Percentiles rank a stretch among this genome's conserved stretches.
These are phyloP conservation scores for Platalea minor DNA, from an alignment of 2,797 vertebrate genomes.

Conservation along the genomic window DNA sequence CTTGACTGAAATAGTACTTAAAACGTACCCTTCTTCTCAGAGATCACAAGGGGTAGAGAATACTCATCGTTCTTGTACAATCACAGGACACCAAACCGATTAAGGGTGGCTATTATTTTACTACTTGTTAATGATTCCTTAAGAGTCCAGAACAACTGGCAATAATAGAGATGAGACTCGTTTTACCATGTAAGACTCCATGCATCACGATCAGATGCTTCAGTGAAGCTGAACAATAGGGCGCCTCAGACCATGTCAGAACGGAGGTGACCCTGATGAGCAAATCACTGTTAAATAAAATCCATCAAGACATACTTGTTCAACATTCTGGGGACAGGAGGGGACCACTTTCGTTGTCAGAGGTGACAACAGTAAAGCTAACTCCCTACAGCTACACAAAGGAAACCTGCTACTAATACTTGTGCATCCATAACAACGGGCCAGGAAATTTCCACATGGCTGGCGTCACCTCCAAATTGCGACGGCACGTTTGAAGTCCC, in stretches of 20 bases:
- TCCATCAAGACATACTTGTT: not conserved
- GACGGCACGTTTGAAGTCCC: not conserved
- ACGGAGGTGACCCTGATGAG: not conserved
- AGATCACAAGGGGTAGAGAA: not conserved
- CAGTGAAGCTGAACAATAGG: not conserved
- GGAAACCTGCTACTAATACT: not conserved
- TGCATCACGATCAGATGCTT: not conserved
- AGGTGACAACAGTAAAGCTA: not conserved
- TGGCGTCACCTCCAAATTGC: not conserved
- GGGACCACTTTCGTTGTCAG: not conserved
- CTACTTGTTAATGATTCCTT: constrained; percentile 27
- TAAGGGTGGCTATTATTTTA: constrained; percentile 18
- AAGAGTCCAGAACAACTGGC: not conserved
- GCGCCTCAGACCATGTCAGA: not conserved
- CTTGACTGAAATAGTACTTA: not conserved
- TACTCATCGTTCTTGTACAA: not conserved
- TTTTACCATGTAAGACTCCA: not conserved
- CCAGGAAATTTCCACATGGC: not conserved
- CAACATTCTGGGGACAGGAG: not conserved
- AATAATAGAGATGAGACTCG: not conserved
- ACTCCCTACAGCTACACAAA: not conserved
- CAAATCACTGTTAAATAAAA: not conserved
- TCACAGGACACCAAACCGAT: not conserved
- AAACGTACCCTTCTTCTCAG: not conserved
- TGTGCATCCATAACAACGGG: not conserved